phyloP scores from a whole-genome alignment of 2,888 invertebrate species.

The Hydrotaea diabolus region DNA sequence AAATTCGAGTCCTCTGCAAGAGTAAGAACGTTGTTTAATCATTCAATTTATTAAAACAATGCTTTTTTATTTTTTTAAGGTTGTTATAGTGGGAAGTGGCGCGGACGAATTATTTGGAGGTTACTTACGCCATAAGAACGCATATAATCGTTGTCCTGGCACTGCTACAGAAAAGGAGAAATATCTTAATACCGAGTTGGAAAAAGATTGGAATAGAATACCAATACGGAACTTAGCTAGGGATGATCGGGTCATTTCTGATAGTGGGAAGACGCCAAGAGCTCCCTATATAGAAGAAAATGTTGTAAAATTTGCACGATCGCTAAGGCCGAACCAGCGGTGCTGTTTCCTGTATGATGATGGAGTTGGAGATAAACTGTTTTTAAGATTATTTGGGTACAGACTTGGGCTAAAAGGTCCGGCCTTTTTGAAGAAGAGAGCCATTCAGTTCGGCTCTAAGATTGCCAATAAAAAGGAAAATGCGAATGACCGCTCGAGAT shows the following conservation, averaged over 20 bases:
- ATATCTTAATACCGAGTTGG: constrained; percentile 84
- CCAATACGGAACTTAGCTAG: constrained; percentile 95
- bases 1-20: constrained; percentile 70
- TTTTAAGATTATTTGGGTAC: constrained; percentile 88
- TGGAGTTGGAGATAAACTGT: constrained; percentile 96
- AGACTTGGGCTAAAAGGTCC: constrained; percentile 85
- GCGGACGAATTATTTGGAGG: constrained; percentile 99
- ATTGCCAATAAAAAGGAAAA: constrained; percentile 96
- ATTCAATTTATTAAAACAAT: neutral
- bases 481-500: constrained; percentile 87
- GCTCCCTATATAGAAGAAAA: constrained; percentile 90
- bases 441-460: constrained; percentile 97
- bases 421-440: constrained; percentile 91
- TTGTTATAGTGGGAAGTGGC: constrained; percentile 94
- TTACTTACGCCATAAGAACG: constrained; percentile 92
- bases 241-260: constrained; percentile 95
- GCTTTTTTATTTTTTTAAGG: constrained; percentile 80
- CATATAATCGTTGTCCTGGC: constrained; percentile 83
- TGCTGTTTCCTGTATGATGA: constrained; percentile 81
- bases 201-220: constrained; percentile 91
- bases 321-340: constrained; percentile 85
- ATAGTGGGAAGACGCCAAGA: constrained; percentile 92
- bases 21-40: constrained; percentile 63
- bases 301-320: constrained; percentile 84
- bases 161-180: constrained; percentile 80